Conservation (phyloP, 64 coral and sea anemone species). For the Orbicella faveolata region DNA sequence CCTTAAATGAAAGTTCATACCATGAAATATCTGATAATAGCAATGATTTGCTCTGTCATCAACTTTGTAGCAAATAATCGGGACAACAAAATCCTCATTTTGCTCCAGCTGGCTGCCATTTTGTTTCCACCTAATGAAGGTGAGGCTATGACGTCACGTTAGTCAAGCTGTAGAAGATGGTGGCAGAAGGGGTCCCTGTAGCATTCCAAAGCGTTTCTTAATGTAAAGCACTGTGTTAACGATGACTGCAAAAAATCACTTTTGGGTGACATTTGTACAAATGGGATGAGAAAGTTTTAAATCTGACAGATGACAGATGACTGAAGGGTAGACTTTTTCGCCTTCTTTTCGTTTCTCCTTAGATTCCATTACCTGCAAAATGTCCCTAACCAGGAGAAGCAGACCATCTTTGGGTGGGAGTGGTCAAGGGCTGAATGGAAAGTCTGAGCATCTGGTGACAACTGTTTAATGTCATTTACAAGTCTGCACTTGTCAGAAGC, state of each 20-base stretch:
- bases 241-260: no score
- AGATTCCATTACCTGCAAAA: conserved; percentile 29
- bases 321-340: no score
- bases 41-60: background rate
- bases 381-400: conserved; percentile 15
- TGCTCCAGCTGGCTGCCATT: background rate
- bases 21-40: background rate
- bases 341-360: no score
- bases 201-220: no score
- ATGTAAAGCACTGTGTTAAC: no score
- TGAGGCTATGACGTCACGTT: conserved; percentile 1
- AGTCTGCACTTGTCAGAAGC: conserved; percentile 13
- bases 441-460: conserved; percentile 27
- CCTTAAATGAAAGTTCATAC: background rate
- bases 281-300: no score
- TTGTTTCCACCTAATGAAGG: background rate
- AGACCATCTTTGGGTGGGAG: conserved; percentile 41
- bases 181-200: no score
- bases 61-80: background rate
- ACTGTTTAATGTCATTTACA: conserved; percentile 35
- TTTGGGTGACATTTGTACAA: no score
- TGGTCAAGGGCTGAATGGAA: conserved; percentile 47
- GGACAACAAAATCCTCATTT: background rate
- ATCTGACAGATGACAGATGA: no score
- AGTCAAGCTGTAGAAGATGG: background rate